A percentile compares a stretch with the other conserved stretches of the same genome.
These are phyloP conservation scores for Emydocephalus ijimae DNA, from an alignment of 2,113 vertebrate genomes.

Conservation along the genomic window DNA sequence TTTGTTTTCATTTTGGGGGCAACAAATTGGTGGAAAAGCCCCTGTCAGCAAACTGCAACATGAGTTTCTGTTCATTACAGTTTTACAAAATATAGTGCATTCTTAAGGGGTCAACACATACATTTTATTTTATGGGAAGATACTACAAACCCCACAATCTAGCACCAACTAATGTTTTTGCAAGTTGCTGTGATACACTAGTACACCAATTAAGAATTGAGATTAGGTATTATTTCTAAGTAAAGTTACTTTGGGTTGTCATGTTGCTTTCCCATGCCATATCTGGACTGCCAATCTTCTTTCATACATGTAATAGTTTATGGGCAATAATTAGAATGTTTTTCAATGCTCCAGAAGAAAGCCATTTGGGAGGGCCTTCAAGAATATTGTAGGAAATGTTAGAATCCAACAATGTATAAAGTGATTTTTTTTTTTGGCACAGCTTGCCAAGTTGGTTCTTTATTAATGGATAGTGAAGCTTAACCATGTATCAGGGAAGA, in stretches of 20 bases:
- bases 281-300: background rate
- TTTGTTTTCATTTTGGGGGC: constrained; percentile 66
- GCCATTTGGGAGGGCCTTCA: background rate
- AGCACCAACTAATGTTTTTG: background rate
- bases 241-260: background rate
- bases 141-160: background rate
- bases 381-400: background rate
- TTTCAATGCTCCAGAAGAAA: background rate
- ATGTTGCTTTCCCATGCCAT: background rate
- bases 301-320: background rate
- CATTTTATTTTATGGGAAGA: background rate
- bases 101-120: background rate
- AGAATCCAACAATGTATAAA: background rate
- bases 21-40: background rate
- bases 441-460: background rate
- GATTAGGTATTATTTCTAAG: background rate
- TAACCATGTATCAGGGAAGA: background rate
- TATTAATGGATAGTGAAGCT: background rate
- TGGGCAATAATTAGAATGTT: background rate
- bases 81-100: background rate
- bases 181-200: background rate
- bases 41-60: background rate
- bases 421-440: background rate
- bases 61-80: background rate
- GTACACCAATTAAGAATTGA: background rate